Conservation (phyloP, 1,140 invertebrate species). For the Panagrolaimus sp. region DNA sequence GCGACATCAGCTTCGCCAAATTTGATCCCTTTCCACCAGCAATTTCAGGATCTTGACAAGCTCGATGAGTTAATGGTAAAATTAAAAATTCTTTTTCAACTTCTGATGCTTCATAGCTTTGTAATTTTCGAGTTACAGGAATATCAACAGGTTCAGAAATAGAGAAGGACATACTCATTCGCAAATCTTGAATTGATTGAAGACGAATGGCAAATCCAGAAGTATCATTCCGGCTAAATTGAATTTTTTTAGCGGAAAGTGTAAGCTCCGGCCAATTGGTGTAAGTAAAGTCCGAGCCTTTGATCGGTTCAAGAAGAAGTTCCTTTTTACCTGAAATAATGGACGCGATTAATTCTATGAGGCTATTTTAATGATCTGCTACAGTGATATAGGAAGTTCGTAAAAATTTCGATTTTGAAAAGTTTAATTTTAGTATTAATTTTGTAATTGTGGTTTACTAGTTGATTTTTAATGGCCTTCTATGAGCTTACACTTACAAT, state of each 20-base stretch:
- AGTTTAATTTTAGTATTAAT: no score
- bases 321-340: no score
- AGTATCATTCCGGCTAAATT: background rate
- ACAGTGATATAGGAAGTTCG: no score
- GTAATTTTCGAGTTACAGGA: background rate
- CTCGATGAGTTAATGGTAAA: background rate
- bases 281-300: no score
- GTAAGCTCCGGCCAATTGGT: background rate
- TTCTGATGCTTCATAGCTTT: background rate
- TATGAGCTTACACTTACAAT: no score
- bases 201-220: background rate
- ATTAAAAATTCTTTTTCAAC: background rate
- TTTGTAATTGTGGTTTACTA: no score
- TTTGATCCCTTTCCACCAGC: conserved; percentile 34
- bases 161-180: background rate
- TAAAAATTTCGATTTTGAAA: no score
- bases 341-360: no score
- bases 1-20: conserved; percentile 22
- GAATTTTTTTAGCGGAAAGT: background rate
- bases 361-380: no score
- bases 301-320: no score
- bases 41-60: background rate
- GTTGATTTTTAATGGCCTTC: no score
- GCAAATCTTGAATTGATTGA: background rate
- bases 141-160: background rate